Conservation (phyloP, 2,797 vertebrate species). For the Sus cebifrons region DNA sequence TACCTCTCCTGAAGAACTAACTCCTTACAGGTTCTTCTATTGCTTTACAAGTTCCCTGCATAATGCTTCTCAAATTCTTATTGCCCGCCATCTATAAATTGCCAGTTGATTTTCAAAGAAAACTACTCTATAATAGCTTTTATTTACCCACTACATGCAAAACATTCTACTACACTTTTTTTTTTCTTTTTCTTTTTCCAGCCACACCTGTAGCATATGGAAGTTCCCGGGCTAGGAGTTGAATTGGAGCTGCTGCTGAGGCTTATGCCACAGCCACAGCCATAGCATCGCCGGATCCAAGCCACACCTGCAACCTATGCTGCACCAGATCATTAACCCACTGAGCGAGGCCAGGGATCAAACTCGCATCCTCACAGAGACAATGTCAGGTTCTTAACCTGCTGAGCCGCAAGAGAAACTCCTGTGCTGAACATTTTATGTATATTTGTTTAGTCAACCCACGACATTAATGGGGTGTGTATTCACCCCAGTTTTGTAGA, state of each 20-base stretch:
- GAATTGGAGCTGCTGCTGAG: too few relatives aligned
- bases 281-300: too few relatives aligned
- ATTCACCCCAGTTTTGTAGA: background rate
- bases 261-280: too few relatives aligned
- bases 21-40: background rate
- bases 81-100: background rate
- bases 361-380: too few relatives aligned
- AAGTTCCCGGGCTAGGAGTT: too few relatives aligned
- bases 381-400: too few relatives aligned
- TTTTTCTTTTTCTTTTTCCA: background rate
- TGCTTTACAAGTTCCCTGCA: background rate
- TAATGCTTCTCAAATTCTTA: constrained; percentile 19
- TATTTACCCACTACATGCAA: constrained; percentile 11
- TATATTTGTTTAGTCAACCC: background rate
- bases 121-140: constrained; percentile 8
- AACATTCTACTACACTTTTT: background rate
- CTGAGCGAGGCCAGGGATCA: too few relatives aligned
- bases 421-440: background rate
- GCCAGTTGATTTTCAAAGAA: constrained; percentile 18
- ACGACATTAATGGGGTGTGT: background rate
- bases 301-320: too few relatives aligned
- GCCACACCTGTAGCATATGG: too few relatives aligned
- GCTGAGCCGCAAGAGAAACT: too few relatives aligned
- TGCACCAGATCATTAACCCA: too few relatives aligned
- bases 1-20: background rate